phyloP scores from a whole-genome alignment of 2,113 vertebrate genomes.

The Dasyprocta punctata region DNA sequence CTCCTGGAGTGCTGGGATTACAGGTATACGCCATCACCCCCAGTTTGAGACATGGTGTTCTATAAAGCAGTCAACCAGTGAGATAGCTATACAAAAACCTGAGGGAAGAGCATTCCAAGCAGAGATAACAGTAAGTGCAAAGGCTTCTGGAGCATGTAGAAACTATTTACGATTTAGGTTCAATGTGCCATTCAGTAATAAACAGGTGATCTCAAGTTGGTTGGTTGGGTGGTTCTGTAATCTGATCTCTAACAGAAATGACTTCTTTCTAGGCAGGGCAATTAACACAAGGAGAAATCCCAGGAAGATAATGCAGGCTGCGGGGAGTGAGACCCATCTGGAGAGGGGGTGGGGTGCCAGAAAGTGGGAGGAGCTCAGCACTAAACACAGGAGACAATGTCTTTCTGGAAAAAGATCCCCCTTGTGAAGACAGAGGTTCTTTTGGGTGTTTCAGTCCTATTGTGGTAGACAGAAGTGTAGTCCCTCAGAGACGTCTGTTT shows the following conservation, averaged over 20 bases:
- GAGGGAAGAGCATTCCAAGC: neutral
- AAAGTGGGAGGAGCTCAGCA: neutral
- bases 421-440: neutral
- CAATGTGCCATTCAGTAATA: neutral
- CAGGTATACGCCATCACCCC: neutral
- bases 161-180: neutral
- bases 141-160: neutral
- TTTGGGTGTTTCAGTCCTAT: neutral
- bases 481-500: neutral
- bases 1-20: neutral
- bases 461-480: neutral
- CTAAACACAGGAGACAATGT: neutral
- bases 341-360: neutral
- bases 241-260: constrained; percentile 13
- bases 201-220: neutral
- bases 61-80: neutral
- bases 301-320: neutral
- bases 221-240: neutral
- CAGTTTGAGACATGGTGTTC: neutral
- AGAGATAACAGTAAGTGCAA: neutral
- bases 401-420: neutral
- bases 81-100: neutral
- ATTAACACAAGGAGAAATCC: neutral
- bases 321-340: neutral
- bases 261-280: neutral